Conservation (phyloP, 2,888 invertebrate species). For the Matsumyia berberina region DNA sequence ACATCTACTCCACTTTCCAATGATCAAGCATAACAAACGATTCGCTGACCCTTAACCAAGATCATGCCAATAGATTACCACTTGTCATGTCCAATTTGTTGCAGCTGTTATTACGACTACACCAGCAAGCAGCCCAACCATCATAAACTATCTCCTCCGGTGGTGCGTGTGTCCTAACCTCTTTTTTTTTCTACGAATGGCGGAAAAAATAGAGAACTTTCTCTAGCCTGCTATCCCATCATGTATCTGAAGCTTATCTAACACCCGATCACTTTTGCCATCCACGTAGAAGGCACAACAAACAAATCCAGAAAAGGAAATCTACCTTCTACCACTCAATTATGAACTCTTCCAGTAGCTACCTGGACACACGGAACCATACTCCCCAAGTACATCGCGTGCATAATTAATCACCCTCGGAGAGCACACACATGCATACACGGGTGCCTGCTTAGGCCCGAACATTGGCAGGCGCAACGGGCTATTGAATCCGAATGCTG, state of each 20-base stretch:
- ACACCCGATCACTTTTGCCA: constrained; percentile 60
- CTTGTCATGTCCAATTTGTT: constrained; percentile 66
- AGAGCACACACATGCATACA: constrained; percentile 36
- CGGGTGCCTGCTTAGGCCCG: constrained; percentile 25
- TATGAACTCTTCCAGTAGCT: constrained; percentile 57
- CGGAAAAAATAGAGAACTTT: constrained; percentile 34
- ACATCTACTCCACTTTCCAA: constrained; percentile 10
- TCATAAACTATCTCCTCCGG: constrained; percentile 41
- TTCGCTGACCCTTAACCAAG: constrained; percentile 38
- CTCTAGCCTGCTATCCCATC: constrained; percentile 46
- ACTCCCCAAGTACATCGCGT: constrained; percentile 67
- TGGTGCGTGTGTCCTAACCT: constrained; percentile 13
- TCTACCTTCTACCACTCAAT: constrained; percentile 66
- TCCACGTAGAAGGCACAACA: constrained; percentile 27
- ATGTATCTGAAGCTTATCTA: constrained; percentile 63
- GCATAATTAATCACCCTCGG: constrained; percentile 75
- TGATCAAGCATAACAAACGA: constrained; percentile 18
- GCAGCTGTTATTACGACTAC: constrained; percentile 52
- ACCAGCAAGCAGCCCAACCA: background rate
- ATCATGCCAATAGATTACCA: constrained; percentile 53
- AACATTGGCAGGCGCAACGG: constrained; percentile 34
- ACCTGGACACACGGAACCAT: constrained; percentile 66
- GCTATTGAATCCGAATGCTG: constrained; percentile 31
- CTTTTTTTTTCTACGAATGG: too few species aligned
- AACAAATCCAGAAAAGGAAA: constrained; percentile 54